Base-by-base conservation (phyloP, 35 echinoderm and acorn worm species). In the Lytechinus pictus region DNA sequence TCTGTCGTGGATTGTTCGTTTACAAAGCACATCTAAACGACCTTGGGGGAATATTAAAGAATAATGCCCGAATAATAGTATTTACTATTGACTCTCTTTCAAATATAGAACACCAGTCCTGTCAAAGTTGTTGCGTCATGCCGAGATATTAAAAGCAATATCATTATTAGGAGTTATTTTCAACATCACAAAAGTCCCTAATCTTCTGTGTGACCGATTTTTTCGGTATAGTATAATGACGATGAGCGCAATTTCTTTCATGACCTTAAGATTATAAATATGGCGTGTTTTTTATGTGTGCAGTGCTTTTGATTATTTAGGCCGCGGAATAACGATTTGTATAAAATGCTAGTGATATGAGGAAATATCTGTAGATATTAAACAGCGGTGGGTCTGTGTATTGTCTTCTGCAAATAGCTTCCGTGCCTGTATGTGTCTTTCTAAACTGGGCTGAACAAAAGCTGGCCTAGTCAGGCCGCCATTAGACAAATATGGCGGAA, bases 391-490 rank as follows among this genome's bases (percentile, higher is more conserved):
- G 66, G 66, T 79, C 66, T 79, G 66, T 79, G 66, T 79, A 79
- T 79, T 24, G 66, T 79, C 66, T 79, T 79, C 66, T 19, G 66
- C 66, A 79, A 79, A 79, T 79, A 79, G 66, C 88, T 52, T 90
- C 88, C 88, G 88, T 90, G 88, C 28, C 88, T 54, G n/a, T 90
- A 52, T 90, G 16, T 90, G 88, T 90, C 88, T 90, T 54, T 90
- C 88, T 52, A 52, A 90, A 54, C 88, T 16, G 88, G 11, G 29
- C 10, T 44, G 88, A 90, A 90, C 88, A 90, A 90, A 52, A 54
- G 88, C 29, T 90, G 88, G 11, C 88, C 29, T 52, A 90, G 29
- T 52, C 28, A 12, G 27, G 88, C 88, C 88, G 88, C 88, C 88
- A 90, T 90, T 90, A 21, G 88, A 44, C 88, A 90, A 90, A 90